Conservation (phyloP, 1,140 invertebrate species). For the Aleiodes sp. region DNA sequence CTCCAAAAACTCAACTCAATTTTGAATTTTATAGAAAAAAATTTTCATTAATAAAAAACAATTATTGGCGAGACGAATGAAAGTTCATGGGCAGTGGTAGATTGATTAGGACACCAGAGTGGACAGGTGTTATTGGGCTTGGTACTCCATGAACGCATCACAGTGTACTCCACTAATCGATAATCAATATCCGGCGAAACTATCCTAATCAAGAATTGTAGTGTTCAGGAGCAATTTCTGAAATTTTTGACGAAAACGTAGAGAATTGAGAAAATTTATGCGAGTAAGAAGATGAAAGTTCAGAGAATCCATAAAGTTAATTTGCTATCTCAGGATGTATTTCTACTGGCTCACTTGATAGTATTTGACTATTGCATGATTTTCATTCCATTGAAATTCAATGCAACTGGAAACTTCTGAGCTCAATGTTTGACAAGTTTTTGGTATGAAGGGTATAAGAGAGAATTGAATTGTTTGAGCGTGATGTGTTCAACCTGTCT, state of each 20-base stretch:
- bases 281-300: background rate
- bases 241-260: background rate
- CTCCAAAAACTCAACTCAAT: too few relatives aligned
- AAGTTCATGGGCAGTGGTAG: conserved; percentile 24
- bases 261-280: background rate
- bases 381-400: background rate
- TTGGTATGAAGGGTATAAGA: background rate
- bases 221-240: background rate
- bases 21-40: too few relatives aligned
- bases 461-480: background rate
- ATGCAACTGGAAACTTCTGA: background rate
- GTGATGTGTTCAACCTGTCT: conserved; percentile 16
- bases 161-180: conserved; percentile 31
- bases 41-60: too few relatives aligned
- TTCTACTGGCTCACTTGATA: background rate
- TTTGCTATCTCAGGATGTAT: background rate
- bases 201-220: conserved; percentile 32
- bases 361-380: background rate
- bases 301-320: background rate
- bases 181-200: conserved; percentile 33
- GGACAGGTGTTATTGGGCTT: conserved; percentile 29
- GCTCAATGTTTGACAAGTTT: conserved; percentile 25
- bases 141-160: conserved; percentile 27
- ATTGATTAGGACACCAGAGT: conserved; percentile 20
- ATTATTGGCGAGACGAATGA: background rate